A percentile compares a stretch with the other conserved stretches of the same genome.
phyloP scores from a whole-genome alignment of 2,113 vertebrate genomes.

The Xiphophorus maculatus region DNA sequence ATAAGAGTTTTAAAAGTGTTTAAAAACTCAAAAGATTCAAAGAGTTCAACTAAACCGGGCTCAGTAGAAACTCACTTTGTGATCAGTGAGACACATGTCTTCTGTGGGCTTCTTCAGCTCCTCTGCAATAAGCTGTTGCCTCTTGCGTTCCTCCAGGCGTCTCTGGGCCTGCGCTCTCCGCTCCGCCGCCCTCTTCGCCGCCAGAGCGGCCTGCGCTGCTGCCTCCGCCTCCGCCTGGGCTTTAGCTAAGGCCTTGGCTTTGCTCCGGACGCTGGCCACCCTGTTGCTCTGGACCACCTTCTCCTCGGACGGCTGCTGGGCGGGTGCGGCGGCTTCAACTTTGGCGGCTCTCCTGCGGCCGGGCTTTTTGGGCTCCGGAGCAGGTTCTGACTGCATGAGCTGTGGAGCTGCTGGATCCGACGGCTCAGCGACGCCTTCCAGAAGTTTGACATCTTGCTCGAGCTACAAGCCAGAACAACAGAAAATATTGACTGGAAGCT shows the following conservation, averaged over 20 bases:
- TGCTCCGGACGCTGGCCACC: conserved; percentile 79
- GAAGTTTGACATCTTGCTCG: conserved; percentile 69
- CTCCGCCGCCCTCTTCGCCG: conserved; percentile 83
- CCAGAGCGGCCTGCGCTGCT: conserved; percentile 70
- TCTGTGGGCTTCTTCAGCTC: conserved; percentile 96
- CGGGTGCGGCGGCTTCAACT: conserved; percentile 30
- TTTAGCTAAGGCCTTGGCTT: conserved; percentile 85
- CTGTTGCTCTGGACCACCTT: conserved; percentile 71
- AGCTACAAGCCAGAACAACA: conserved; percentile 65
- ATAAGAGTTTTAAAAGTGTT: conserved; percentile 6
- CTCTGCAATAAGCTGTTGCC: conserved; percentile 91
- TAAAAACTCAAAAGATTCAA: neutral
- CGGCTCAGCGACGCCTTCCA: conserved; percentile 43
- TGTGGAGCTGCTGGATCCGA: conserved; percentile 32
- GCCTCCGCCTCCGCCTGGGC: conserved; percentile 83
- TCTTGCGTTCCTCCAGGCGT: conserved; percentile 88
- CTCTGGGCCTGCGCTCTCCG: conserved; percentile 83
- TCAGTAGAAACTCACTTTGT: conserved; percentile 80
- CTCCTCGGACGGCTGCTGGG: conserved; percentile 66
- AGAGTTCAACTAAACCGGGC: rapidly evolving
- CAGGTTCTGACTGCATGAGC: conserved; percentile 22
- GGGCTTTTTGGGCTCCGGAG: conserved; percentile 69
- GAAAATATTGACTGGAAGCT: neutral
- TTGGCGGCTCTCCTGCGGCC: conserved; percentile 73
- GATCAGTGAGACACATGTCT: conserved; percentile 95